Percentiles rank a stretch among this genome's conserved stretches.
These are phyloP conservation scores for Leptura quadrifasciata DNA, from an alignment of 2,888 invertebrate species.

Conservation along the genomic window DNA sequence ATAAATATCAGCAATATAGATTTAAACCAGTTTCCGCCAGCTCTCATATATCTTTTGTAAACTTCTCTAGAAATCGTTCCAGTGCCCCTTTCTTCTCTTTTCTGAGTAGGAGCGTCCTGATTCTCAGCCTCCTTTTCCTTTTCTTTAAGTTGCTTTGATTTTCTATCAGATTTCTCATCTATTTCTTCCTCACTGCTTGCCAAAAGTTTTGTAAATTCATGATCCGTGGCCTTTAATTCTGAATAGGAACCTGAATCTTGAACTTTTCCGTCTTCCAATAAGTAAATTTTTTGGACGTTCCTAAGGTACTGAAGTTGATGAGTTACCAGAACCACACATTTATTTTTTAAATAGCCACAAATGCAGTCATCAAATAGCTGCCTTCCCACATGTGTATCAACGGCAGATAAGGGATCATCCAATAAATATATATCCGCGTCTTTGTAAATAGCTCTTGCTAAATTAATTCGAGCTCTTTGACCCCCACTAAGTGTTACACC, in stretches of 20 bases:
- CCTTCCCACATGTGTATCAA: conserved; percentile 90
- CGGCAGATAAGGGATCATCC: conserved; percentile 92
- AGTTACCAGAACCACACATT: conserved; percentile 84
- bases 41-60: conserved; percentile 83
- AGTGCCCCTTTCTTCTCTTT: conserved; percentile 78
- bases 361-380: conserved; percentile 90
- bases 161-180: conserved; percentile 53
- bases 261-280: conserved; percentile 76
- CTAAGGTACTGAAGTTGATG: conserved; percentile 82
- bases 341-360: conserved; percentile 78
- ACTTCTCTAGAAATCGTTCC: conserved; percentile 75
- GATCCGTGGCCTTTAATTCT: conserved; percentile 81
- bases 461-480: conserved; percentile 89
- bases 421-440: conserved; percentile 89
- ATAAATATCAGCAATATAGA: conserved; percentile 67
- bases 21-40: conserved; percentile 81
- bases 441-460: conserved; percentile 89
- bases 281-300: conserved; percentile 75
- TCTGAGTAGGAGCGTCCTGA: conserved; percentile 58
- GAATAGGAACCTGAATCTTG: conserved; percentile 81
- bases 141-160: conserved; percentile 69
- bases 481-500: conserved; percentile 85
- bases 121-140: conserved; percentile 36
- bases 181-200: conserved; percentile 58
- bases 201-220: conserved; percentile 81